Evolutionary conservation across 2,797 vertebrate species (phyloP).

Genomic region (Paramormyrops hopkinsi): DNA sequence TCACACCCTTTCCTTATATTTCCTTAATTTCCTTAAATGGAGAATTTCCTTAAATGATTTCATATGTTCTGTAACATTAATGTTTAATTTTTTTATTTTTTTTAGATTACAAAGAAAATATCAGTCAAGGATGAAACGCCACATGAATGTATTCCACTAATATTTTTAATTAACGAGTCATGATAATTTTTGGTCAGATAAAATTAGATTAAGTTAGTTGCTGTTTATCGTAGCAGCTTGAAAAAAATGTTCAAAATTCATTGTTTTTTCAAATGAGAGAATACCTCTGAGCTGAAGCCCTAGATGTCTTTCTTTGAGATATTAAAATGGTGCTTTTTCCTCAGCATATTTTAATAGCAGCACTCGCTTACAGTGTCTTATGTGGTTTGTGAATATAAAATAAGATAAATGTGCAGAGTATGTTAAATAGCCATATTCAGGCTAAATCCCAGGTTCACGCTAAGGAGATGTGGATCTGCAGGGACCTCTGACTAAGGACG

Average conservation of each 20-base stretch:
- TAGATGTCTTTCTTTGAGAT: not conserved
- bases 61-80: not conserved
- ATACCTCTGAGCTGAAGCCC: not conserved
- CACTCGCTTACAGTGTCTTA: not conserved
- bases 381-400: not conserved
- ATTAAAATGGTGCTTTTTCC: not conserved
- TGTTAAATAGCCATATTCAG: not conserved
- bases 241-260: not conserved
- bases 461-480: not conserved
- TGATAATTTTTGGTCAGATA: not conserved
- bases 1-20: not conserved
- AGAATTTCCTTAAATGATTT: not conserved
- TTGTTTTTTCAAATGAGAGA: not conserved
- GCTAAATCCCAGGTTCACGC: not conserved
- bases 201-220: not conserved
- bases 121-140: not conserved
- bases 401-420: not conserved
- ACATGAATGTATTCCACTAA: not conserved
- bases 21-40: not conserved
- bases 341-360: not conserved
- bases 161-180: not conserved
- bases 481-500: not conserved
- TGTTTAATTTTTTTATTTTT: not conserved
- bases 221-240: not conserved
- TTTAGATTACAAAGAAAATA: not conserved